phyloP scores from a whole-genome alignment of 2,113 vertebrate species.

The Catharus fuscescens region DNA sequence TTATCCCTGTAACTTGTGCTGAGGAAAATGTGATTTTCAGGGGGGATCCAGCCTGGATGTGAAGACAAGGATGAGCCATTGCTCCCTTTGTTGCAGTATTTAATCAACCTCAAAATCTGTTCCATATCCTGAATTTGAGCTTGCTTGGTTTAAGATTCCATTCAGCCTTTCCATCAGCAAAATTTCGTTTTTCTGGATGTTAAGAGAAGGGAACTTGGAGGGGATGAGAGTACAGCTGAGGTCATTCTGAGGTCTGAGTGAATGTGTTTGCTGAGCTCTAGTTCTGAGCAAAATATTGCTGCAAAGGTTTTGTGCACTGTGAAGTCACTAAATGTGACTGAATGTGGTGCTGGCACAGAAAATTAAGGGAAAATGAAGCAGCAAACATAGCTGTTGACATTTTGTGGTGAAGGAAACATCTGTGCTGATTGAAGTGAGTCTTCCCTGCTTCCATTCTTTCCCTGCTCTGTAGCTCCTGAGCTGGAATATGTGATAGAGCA shows the following conservation, averaged over 20 bases:
- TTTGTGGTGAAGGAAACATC: neutral
- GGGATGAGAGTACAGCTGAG: neutral
- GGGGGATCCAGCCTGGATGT: neutral
- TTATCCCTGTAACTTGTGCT: neutral
- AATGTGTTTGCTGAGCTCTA: neutral
- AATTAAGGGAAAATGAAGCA: neutral
- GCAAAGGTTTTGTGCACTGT: neutral
- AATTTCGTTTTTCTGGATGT: neutral
- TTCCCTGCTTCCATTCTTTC: neutral
- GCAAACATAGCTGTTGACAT: neutral
- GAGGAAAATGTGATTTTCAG: neutral
- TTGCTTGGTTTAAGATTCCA: neutral
- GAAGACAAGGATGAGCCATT: accelerated
- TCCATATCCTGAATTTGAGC: neutral
- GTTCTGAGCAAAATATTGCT: neutral
- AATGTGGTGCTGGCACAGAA: neutral
- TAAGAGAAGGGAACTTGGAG: neutral
- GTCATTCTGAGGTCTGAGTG: neutral
- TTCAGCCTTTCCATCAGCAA: neutral
- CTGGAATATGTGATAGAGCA: neutral
- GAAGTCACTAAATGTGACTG: neutral
- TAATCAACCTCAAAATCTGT: neutral
- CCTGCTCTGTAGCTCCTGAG: neutral
- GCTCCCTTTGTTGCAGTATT: neutral
- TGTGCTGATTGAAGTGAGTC: neutral